Evolutionary conservation across 2,888 invertebrate species (phyloP).

Genomic region (Escarpia spicata): DNA sequence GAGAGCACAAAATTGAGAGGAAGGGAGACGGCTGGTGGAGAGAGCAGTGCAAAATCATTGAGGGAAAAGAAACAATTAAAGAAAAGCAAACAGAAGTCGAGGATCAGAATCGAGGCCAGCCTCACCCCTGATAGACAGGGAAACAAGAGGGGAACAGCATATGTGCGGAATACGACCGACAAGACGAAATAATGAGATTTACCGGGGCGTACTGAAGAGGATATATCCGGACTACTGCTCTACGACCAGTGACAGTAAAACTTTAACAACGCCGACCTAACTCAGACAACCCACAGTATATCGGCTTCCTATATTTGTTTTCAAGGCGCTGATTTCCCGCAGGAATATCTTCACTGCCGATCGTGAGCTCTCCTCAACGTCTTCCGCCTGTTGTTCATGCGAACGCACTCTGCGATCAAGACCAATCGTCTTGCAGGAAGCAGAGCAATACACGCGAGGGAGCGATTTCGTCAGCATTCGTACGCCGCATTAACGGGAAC

Average conservation of each 20-base stretch:
- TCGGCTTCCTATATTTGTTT: neutral
- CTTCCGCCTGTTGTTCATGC: neutral
- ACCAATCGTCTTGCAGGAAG: neutral
- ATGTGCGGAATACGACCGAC: neutral
- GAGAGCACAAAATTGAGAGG: too few species aligned
- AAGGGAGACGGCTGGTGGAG: too few species aligned
- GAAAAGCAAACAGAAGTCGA: too few species aligned
- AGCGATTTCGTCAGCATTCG: neutral
- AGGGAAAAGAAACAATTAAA: too few species aligned
- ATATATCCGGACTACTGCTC: neutral
- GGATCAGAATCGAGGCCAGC: too few species aligned
- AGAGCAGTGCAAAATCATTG: too few species aligned
- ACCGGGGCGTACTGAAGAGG: neutral
- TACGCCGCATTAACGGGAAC: neutral
- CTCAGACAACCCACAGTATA: neutral
- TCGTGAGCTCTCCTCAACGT: neutral
- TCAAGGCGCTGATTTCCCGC: neutral
- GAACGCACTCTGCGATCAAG: neutral
- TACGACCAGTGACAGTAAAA: neutral
- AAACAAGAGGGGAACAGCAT: too few species aligned
- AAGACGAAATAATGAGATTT: neutral
- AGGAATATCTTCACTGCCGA: neutral
- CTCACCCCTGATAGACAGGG: too few species aligned
- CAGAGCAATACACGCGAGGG: neutral
- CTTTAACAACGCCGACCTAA: neutral